Conservation (phyloP, 2,888 invertebrate genomes). For the Uropetala carovei region DNA sequence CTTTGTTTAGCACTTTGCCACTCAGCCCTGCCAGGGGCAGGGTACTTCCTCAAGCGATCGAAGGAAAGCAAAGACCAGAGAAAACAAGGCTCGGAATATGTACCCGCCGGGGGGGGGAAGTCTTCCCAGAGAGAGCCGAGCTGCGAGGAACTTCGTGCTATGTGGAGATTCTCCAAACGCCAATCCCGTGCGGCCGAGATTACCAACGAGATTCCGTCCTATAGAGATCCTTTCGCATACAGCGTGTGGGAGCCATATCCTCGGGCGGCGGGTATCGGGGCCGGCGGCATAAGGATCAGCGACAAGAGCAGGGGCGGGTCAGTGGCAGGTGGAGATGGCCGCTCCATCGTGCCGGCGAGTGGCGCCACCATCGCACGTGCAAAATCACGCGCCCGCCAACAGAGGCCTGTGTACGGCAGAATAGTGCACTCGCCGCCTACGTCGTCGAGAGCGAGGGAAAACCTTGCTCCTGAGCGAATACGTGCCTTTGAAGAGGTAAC, state of each 20-base stretch:
- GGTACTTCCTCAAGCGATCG: slow-evolving; percentile 48
- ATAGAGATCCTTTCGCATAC: slow-evolving; percentile 88
- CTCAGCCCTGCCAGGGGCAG: slow-evolving; percentile 53
- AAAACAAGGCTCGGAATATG: slow-evolving; percentile 67
- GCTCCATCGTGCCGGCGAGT: slow-evolving; percentile 72
- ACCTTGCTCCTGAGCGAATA: slow-evolving; percentile 73
- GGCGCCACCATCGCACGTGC: slow-evolving; percentile 70
- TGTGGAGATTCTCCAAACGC: slow-evolving; percentile 94
- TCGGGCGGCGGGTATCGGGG: slow-evolving; percentile 65
- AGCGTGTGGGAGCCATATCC: slow-evolving; percentile 87
- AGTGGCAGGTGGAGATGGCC: slow-evolving; percentile 75
- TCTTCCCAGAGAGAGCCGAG: slow-evolving; percentile 81
- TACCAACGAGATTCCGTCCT: slow-evolving; percentile 90
- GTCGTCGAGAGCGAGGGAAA: slow-evolving; percentile 63
- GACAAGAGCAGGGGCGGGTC: slow-evolving; percentile 73
- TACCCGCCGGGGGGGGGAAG: slow-evolving; percentile 66
- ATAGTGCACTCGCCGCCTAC: slow-evolving; percentile 84
- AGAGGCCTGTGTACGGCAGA: slow-evolving; percentile 82
- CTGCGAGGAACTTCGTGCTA: slow-evolving; percentile 91
- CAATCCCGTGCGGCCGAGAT: slow-evolving; percentile 92
- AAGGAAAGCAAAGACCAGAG: slow-evolving; percentile 64
- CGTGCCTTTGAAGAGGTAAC: slow-evolving; percentile 77
- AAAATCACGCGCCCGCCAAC: slow-evolving; percentile 73
- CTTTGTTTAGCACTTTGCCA: slow-evolving; percentile 56
- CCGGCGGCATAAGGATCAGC: slow-evolving; percentile 69